phyloP scores from a whole-genome alignment of 2,888 invertebrate genomes.

The Drosophila testacea region DNA sequence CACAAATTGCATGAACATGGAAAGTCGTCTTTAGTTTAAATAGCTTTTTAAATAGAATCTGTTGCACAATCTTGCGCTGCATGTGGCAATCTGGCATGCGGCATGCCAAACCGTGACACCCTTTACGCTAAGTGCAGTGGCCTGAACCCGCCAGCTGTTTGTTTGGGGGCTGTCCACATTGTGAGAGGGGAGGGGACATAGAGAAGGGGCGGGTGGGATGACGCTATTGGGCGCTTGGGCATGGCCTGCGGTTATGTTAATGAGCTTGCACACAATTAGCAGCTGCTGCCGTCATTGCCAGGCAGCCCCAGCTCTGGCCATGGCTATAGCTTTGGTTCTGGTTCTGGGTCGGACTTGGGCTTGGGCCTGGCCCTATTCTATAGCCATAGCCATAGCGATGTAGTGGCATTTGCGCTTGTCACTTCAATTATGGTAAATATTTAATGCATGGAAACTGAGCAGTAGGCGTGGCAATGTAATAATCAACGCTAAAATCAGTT shows the following conservation, averaged over 20 bases:
- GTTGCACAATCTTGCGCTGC: slow-evolving; percentile 53
- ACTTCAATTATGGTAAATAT: slow-evolving; percentile 81
- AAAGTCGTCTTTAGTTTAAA: slow-evolving; percentile 10
- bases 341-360: slow-evolving; percentile 18
- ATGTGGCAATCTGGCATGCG: slow-evolving; percentile 46
- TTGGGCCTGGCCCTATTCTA: slow-evolving; percentile 19
- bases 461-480: slow-evolving; percentile 61
- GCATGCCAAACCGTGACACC: slow-evolving; percentile 64
- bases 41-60: slow-evolving; percentile 46
- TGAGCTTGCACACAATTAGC: slow-evolving; percentile 81
- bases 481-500: slow-evolving; percentile 78
- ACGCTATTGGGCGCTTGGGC: slow-evolving; percentile 43
- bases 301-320: slow-evolving; percentile 20
- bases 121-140: slow-evolving; percentile 57
- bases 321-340: slow-evolving; percentile 1
- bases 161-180: slow-evolving; percentile 45
- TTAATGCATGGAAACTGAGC: slow-evolving; percentile 61
- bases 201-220: background rate
- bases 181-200: background rate
- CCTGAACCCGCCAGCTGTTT: slow-evolving; percentile 65
- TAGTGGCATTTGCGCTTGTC: slow-evolving; percentile 78
- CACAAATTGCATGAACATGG: background rate
- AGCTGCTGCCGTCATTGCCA: slow-evolving; percentile 74
- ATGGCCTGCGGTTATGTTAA: slow-evolving; percentile 80
- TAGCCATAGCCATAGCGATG: slow-evolving; percentile 39